Evolutionary conservation across 1,140 invertebrate genomes (phyloP), one percentile per base, ranked within the genome.

Genomic region (Brachionus koreanus): DNA sequence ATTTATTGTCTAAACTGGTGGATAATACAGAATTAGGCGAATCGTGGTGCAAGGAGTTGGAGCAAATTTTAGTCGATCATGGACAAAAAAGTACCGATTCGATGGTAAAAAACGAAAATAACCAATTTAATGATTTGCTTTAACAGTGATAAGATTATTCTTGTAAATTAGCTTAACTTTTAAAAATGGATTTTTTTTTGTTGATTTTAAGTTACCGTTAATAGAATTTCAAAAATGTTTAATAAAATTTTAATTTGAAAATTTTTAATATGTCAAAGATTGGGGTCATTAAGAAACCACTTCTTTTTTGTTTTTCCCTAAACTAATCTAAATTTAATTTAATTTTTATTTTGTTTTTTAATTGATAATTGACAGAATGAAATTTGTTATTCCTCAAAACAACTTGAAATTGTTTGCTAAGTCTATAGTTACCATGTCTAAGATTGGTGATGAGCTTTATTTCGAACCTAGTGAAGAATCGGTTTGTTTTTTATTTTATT

Each of bases 391-490:
- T n/a, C 49, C 49, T 6, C 49, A 57, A 37, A 79, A 79, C 57
- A 57, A 79, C 9, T 39, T 79, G 49, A 79, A 79, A 23, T 19
- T 79, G 37, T 79, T 79, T 79, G 76, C 76, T 19, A 79, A 79
- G 33, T 79, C 76, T 4, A 65, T 79, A 29, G 19, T 61, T 35
- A 61, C 76, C 19, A 42, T 79, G 49, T 57, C 76, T 16, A 79
- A 79, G 33, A 79, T 79, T 29, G 76, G 76, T 9, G 76, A 79
- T 43, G 76, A 79, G n/a, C 49, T 79, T 19, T 79, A 79, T 61
- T 42, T 79, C 29, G 76, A 79, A n/a, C 76, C 76, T 7, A 61
- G 5, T 19, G 16, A 37, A n/a, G 76, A 79, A 37, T 33, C 76
- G 49, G 76, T 79, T 52, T 19, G 33, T 61, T 57, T 77, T 19